phyloP scores from a whole-genome alignment of 1,140 invertebrate species.

The Lepidurus arcticus region DNA sequence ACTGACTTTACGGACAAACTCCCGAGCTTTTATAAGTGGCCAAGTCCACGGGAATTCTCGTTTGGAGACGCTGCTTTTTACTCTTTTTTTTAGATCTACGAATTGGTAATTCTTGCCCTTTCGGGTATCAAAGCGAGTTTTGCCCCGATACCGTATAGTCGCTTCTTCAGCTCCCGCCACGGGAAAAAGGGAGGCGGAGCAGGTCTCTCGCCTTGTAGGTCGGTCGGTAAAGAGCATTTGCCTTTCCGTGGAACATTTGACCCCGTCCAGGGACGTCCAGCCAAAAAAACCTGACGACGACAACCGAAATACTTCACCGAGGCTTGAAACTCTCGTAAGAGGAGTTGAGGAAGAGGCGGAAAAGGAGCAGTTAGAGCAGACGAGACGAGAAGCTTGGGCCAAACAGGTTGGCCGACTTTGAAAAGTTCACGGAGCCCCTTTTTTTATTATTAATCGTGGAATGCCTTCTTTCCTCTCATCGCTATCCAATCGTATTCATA shows the following conservation, averaged over 20 bases:
- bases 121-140: not conserved
- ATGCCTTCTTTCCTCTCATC: no score
- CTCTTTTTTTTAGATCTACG: not conserved
- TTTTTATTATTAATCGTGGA: no score
- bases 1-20: not conserved
- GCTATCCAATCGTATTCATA: no score
- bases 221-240: not conserved
- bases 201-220: conserved; percentile 9
- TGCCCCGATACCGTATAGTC: not conserved
- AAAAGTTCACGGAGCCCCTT: no score
- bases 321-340: not conserved
- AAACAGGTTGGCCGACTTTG: no score
- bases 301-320: not conserved
- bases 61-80: not conserved
- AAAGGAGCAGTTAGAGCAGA: no score
- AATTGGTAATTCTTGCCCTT: not conserved
- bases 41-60: conserved; percentile 4
- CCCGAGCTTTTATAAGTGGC: conserved; percentile 3
- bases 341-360: no score
- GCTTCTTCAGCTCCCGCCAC: not conserved
- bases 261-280: conserved; percentile 8
- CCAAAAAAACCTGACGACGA: not conserved
- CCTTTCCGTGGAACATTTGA: not conserved
- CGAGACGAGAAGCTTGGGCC: no score
- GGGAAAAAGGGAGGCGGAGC: not conserved